These are phyloP conservation scores for Hydrochoerus hydrochaeris DNA, from an alignment of 2,113 vertebrate species.

Conservation along the genomic window DNA sequence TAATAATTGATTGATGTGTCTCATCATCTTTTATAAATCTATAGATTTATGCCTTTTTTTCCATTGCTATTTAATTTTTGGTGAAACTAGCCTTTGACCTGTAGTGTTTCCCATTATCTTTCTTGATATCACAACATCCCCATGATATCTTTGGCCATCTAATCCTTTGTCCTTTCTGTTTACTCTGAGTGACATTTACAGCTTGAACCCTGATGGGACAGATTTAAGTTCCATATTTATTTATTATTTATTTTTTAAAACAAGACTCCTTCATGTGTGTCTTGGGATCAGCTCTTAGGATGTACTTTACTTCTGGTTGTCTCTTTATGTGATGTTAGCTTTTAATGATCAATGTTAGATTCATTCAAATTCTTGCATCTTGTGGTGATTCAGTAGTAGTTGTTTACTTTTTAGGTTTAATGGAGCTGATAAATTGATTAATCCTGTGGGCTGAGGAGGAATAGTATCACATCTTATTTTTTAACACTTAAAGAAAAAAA, in stretches of 20 bases:
- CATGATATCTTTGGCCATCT: not conserved
- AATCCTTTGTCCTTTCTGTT: not conserved
- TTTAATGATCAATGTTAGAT: not conserved
- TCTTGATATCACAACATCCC: not conserved
- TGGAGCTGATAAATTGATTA: not conserved
- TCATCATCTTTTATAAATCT: not conserved
- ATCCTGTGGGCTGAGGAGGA: not conserved
- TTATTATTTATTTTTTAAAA: not conserved
- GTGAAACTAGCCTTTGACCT: not conserved
- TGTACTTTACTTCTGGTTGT: not conserved
- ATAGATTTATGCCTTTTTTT: not conserved
- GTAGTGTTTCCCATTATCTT: not conserved
- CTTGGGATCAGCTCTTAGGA: not conserved
- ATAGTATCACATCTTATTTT: not conserved
- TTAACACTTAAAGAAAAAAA: not conserved
- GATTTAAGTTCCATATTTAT: no score
- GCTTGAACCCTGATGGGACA: not conserved
- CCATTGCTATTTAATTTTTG: constrained; percentile 10
- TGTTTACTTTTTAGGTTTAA: not conserved
- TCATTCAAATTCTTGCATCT: not conserved
- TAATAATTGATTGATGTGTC: not conserved
- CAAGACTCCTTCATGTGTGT: not conserved
- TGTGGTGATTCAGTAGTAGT: not conserved
- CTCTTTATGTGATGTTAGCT: not conserved
- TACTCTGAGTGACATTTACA: not conserved